A percentile compares a stretch with the other conserved stretches of the same genome.
These are phyloP conservation scores for Macrophya annulata DNA, from an alignment of 2,888 invertebrate species.

Conservation along the genomic window DNA sequence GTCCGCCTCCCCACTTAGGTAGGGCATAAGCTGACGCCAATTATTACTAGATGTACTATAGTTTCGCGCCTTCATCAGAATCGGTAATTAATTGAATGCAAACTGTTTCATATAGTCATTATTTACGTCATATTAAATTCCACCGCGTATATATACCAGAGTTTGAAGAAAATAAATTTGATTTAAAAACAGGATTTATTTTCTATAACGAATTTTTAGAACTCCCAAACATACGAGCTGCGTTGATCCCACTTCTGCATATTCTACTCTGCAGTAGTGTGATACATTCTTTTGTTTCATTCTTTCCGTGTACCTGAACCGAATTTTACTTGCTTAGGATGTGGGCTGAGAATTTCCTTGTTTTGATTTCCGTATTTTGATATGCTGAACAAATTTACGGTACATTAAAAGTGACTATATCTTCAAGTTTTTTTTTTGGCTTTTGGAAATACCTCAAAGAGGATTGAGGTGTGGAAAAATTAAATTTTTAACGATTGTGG, in stretches of 20 bases:
- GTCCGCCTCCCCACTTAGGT: conserved; percentile 39
- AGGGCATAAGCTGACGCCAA: conserved; percentile 55
- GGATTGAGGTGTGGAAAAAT: not conserved
- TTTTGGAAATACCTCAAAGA: not conserved
- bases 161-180: not conserved
- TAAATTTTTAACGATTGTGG: not conserved
- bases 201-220: not conserved
- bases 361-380: not conserved
- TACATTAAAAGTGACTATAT: not conserved
- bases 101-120: conserved; percentile 22
- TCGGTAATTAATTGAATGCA: conserved; percentile 67
- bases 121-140: not conserved
- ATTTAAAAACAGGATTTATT: not conserved
- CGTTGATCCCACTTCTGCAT: not conserved
- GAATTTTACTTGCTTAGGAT: not conserved
- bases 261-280: not conserved
- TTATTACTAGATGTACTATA: conserved; percentile 65
- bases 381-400: not conserved
- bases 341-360: not conserved
- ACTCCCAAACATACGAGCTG: not conserved
- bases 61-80: conserved; percentile 68
- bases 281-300: not conserved
- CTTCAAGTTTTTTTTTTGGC: not conserved
- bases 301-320: not conserved
- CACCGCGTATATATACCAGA: not conserved